Base-by-base conservation (phyloP, 2,888 invertebrate species). In the Diarsia rubi region DNA sequence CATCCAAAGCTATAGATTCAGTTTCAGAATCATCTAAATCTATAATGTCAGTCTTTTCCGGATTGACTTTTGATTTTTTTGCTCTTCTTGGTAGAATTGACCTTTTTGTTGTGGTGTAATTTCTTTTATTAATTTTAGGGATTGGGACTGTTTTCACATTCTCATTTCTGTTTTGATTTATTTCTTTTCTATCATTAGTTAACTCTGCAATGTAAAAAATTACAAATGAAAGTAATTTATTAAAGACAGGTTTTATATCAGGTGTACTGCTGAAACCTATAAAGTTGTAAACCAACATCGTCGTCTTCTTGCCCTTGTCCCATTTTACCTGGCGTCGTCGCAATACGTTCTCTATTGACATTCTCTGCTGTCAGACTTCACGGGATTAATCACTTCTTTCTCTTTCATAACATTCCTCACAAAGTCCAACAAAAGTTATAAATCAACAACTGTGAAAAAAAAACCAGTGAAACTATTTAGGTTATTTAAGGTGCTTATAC, bases 11-110 rank as follows among this genome's bases (percentile, higher is more conserved):
- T 70, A 84, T 66, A 54, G 57, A 47, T 65, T 84, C 83, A 54
- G 70, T 73, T 31, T 77, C 82, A 44, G 83, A 84, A 81, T 85
- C 78, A 75, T 87, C 90, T 70, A 90, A 79, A 64, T 83, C 77
- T 75, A 90, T 90, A 44, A 88, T 54, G 72, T 86, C 86, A 78
- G 79, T 68, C 67, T 88, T 89, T 63, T 47, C 59, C 42, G 12
- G 19, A 31, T 31, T 42, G 31, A 21, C 1, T 42, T 42, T 54
- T 65, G 57, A 11, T 37, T 3, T 70, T 19, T 31, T 59, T 1
- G 2, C 3, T 42, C 2, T 42, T 42, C n/a, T n/a, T 6, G 37
- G 37, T 37, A 6, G 37, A 6, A 37, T 37, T 37, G 14, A 9
- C 65, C 4, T 64, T 52, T 54, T 57, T 37, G 14, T 47, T 49